Base-by-base conservation (phyloP, 2,797 vertebrate genomes). In the Sitta carolinensis region DNA sequence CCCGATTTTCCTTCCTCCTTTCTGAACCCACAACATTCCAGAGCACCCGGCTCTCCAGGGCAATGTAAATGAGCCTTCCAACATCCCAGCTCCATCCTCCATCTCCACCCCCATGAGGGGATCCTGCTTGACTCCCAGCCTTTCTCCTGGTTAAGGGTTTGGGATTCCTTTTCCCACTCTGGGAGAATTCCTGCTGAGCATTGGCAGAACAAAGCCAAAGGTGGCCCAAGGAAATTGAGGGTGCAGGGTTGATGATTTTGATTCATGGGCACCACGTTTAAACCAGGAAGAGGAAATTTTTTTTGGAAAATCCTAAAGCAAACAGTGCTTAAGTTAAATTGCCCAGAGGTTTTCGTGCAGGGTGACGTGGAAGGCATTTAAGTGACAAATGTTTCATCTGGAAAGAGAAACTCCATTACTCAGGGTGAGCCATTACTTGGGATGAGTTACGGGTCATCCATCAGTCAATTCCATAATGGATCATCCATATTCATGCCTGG, bases 331-430 rank as follows among this genome's bases (percentile, higher is more conserved):
- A 14, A 55, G 17, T 62, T 62, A 78, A 87, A 57, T 7, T 80
- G 20, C 29, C 27, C 26, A 17, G 86, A 82, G 50, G 19, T 42
- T 73, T 67, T 74, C 7, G 11, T 30, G 10, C 25, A 16, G 7
- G 9, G 55, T 0, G 9, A 20, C 16, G 38, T 43, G 79, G 51
- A 61, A 92, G 69, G 58, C 40, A 42, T 86, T 92, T 36, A 70
- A 87, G 73, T 69, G 89, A 88, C 75, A 89, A 38, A 92, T 81
- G 82, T 47, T 93, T 93, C 72, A 83, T 89, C 50, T 68, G 68
- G 30, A 82, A 90, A 75, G 73, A 78, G 18, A 75, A 91, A 40
- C 84, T 73, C 64, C 62, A 34, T 96, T 88, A 58, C 27, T 94
- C 83, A 78, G 45, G 0, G 68, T 57, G 62, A 85, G 76, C 36